These are phyloP conservation scores for Cololabis saira DNA, from an alignment of 2,113 vertebrate genomes.

Conservation along the genomic window DNA sequence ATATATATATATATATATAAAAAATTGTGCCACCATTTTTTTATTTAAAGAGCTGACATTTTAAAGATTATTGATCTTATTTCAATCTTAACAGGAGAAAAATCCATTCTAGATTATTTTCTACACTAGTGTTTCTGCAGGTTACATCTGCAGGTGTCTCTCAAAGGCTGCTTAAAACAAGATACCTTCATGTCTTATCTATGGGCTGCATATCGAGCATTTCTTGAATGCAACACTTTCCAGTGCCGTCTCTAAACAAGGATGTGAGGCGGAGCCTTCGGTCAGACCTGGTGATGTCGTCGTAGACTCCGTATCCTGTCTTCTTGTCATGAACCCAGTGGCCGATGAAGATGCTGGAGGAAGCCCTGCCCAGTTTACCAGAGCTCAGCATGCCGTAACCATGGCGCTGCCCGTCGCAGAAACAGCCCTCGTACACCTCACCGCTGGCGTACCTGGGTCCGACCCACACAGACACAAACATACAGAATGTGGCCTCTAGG, in stretches of 20 bases:
- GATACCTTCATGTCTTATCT: no score
- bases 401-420: conserved; percentile 91
- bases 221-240: neutral
- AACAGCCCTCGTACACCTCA: conserved; percentile 97
- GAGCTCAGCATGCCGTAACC: conserved; percentile 96
- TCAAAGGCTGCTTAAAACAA: no score
- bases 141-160: no score
- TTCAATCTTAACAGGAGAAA: no score
- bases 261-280: neutral
- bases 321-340: conserved; percentile 95
- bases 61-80: no score
- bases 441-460: conserved; percentile 88
- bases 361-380: conserved; percentile 88
- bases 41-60: no score
- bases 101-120: no score
- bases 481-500: no score
- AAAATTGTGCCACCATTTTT: no score
- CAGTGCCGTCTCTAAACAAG: neutral
- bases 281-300: conserved; percentile 93
- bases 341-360: conserved; percentile 95
- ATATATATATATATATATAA: no score
- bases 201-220: neutral
- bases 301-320: conserved; percentile 93
- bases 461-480: conserved; percentile 1
- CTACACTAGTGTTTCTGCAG: no score